Evolutionary conservation across 2,888 invertebrate genomes (phyloP).

Genomic region (Lepidocyrtoides sp.): DNA sequence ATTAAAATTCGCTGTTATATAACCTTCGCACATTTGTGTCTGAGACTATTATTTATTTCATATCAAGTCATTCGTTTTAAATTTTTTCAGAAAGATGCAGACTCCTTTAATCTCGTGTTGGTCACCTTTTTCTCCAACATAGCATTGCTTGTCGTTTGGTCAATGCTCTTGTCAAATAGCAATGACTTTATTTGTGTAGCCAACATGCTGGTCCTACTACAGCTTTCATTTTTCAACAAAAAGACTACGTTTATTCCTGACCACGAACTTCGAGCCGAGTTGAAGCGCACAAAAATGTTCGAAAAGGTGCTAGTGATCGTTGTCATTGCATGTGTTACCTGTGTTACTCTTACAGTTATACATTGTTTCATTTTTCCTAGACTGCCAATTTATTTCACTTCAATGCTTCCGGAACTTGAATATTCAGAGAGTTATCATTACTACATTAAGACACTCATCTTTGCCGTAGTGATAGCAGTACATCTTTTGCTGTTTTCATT

Average conservation of each 20-base stretch:
- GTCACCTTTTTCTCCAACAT: neutral
- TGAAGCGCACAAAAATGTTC: neutral
- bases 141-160: neutral
- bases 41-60: too few species aligned
- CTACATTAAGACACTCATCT: neutral
- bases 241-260: neutral
- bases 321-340: neutral
- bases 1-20: too few species aligned
- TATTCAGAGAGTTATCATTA: neutral
- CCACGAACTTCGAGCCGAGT: neutral
- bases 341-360: neutral
- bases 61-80: neutral
- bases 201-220: neutral
- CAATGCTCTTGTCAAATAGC: neutral
- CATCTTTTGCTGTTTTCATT: neutral
- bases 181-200: neutral
- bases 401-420: neutral
- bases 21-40: too few species aligned
- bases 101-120: neutral
- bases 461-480: neutral
- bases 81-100: neutral
- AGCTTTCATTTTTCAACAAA: neutral
- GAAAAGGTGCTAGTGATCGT: neutral
- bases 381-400: neutral
- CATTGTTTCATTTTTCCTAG: neutral